phyloP scores from a whole-genome alignment of 2,888 invertebrate species.

The Netelia melanura region DNA sequence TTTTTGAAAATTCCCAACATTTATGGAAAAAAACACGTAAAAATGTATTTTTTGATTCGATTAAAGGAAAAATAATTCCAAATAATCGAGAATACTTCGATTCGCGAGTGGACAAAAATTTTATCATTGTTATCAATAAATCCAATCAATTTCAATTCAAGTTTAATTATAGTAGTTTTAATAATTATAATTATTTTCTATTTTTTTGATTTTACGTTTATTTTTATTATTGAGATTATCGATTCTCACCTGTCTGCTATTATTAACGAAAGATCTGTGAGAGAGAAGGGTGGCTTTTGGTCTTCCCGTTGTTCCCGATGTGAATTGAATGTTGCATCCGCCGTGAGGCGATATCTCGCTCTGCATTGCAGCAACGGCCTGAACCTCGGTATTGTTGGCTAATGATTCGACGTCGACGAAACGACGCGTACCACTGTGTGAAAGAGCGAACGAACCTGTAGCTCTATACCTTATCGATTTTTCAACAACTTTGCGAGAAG shows the following conservation, averaged over 20 bases:
- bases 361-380: conserved; percentile 85
- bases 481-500: conserved; percentile 9
- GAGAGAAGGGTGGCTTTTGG: conserved; percentile 92
- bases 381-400: conserved; percentile 78
- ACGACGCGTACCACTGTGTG: conserved; percentile 83
- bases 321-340: conserved; percentile 92
- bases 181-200: too few relatives aligned
- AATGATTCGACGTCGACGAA: conserved; percentile 84
- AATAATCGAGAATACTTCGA: background rate
- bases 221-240: background rate
- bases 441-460: conserved; percentile 30
- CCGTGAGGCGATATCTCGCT: conserved; percentile 88
- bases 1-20: background rate
- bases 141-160: too few relatives aligned
- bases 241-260: conserved; percentile 88
- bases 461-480: conserved; percentile 57
- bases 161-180: too few relatives aligned
- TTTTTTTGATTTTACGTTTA: too few relatives aligned
- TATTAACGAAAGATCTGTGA: conserved; percentile 92
- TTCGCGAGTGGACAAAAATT: too few relatives aligned
- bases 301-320: conserved; percentile 93
- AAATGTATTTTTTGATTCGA: background rate
- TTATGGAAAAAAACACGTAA: background rate
- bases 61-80: background rate
- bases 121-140: too few relatives aligned